Conservation (phyloP, 2,797 vertebrate genomes). For the Oophaga sylvatica region DNA sequence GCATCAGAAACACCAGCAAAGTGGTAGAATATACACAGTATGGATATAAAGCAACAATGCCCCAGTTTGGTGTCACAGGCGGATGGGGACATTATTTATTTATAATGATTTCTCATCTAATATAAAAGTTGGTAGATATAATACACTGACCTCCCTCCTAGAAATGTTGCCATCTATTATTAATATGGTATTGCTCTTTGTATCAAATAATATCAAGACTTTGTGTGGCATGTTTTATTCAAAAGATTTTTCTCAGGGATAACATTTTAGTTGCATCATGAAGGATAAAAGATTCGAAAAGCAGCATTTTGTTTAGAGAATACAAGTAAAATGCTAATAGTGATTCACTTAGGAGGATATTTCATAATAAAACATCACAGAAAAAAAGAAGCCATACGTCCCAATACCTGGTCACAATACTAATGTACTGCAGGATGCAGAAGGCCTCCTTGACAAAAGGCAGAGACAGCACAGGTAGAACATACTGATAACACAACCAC, state of each 20-base stretch:
- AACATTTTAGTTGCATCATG: neutral
- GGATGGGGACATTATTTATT: neutral
- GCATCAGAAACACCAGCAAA: neutral
- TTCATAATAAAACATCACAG: too few relatives aligned
- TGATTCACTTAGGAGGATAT: too few relatives aligned
- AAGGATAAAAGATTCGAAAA: neutral
- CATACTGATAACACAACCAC: too few relatives aligned
- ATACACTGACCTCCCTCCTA: neutral
- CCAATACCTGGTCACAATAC: too few relatives aligned
- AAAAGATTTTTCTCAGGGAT: neutral
- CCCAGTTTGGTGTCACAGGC: neutral
- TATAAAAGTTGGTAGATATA: neutral
- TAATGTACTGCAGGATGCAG: too few relatives aligned
- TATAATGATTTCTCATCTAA: neutral
- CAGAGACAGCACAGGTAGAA: too few relatives aligned
- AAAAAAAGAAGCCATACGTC: too few relatives aligned
- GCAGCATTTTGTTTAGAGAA: neutral
- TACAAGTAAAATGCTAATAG: neutral
- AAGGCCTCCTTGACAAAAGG: too few relatives aligned
- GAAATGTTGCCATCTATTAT: slow-evolving; percentile 2
- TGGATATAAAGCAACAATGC: neutral
- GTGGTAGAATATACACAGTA: slow-evolving; percentile 5
- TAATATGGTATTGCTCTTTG: neutral
- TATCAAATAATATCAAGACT: neutral
- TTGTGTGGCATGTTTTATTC: neutral